These are phyloP conservation scores for Hypsopygia costalis DNA, from an alignment of 2,888 invertebrate species.

Conservation along the genomic window DNA sequence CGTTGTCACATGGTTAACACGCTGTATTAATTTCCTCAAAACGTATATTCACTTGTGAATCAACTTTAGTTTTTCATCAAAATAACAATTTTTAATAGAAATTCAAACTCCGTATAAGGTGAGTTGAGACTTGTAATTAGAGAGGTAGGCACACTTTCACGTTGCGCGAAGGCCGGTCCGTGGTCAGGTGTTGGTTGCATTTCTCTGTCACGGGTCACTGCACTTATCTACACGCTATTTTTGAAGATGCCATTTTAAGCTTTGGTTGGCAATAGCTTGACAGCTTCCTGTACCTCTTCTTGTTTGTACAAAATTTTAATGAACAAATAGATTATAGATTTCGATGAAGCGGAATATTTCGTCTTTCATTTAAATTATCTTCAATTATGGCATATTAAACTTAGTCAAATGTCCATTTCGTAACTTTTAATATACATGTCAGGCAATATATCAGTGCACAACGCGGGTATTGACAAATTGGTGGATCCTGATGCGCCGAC, in stretches of 20 bases:
- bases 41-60: neutral
- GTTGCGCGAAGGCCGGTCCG: conserved; percentile 39
- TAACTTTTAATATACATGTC: neutral
- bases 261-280: neutral
- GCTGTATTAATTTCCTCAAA: conserved; percentile 6
- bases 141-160: conserved; percentile 65
- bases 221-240: conserved; percentile 29
- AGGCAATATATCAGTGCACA: conserved; percentile 28
- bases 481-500: conserved; percentile 42
- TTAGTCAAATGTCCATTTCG: too few relatives aligned
- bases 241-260: neutral
- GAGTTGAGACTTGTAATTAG: conserved; percentile 56
- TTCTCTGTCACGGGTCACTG: conserved; percentile 67
- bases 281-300: too few relatives aligned
- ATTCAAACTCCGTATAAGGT: conserved; percentile 27
- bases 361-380: too few relatives aligned
- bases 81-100: conserved; percentile 21
- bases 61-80: conserved; percentile 13
- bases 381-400: too few relatives aligned
- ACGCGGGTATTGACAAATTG: conserved; percentile 55
- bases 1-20: neutral
- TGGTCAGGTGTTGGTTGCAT: conserved; percentile 51
- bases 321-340: too few relatives aligned
- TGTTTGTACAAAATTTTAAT: too few relatives aligned
- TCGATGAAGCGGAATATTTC: too few relatives aligned